A percentile compares a stretch with the other conserved stretches of the same genome.
These are phyloP conservation scores for Augiades crinisus DNA, from an alignment of 2,888 invertebrate species.

Conservation along the genomic window DNA sequence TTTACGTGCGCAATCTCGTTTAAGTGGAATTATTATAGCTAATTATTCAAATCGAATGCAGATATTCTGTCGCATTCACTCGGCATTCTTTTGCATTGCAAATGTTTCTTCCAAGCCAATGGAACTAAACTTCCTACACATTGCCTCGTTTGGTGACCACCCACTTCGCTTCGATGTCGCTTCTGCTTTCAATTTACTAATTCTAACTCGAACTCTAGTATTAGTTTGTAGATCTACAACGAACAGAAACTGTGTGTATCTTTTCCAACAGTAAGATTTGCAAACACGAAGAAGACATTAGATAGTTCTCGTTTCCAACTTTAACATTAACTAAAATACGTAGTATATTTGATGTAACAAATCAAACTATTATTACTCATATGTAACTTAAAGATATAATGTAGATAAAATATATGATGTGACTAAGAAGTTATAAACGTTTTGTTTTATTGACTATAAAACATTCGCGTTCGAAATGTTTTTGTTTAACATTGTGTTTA, in stretches of 20 bases:
- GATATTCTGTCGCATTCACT: slow-evolving; percentile 29
- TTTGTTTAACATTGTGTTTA: no score
- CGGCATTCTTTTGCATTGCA: slow-evolving; percentile 29
- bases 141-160: slow-evolving; percentile 23
- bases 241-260: not conserved
- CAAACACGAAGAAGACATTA: no score
- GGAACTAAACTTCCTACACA: slow-evolving; percentile 28
- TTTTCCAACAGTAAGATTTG: no score
- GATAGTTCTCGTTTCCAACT: no score
- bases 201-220: not conserved
- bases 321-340: no score
- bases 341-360: no score
- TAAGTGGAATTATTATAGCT: slow-evolving; percentile 22
- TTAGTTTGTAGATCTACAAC: not conserved
- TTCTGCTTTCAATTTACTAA: not conserved
- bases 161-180: slow-evolving; percentile 20
- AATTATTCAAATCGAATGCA: slow-evolving; percentile 34
- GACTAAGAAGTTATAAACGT: no score
- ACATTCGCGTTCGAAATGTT: no score
- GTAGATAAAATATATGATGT: no score
- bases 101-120: slow-evolving; percentile 29
- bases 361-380: no score
- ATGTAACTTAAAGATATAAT: no score
- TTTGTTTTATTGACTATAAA: no score
- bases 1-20: slow-evolving; percentile 20